Base-by-base conservation (phyloP, 1,140 invertebrate species). In the Bombus terrestris region DNA sequence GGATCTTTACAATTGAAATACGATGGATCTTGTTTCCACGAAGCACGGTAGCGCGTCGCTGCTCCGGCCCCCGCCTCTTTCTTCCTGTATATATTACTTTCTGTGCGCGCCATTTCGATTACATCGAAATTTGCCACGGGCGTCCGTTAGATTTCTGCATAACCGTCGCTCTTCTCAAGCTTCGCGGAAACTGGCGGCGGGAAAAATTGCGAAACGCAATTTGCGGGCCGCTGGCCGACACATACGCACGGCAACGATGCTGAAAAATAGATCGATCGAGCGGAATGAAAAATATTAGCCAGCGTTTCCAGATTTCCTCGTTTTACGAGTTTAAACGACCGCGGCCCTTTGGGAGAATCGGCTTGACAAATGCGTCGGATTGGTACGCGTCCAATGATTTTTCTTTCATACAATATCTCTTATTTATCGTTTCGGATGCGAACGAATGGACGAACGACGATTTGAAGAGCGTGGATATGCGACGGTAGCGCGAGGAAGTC, bases 1-100 rank as follows among this genome's bases (percentile, higher is more conserved):
- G 47, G 47, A 22, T 53, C 47, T 84, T 89, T 90, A 88, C 86
- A 88, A 90, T 88, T 83, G 89, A 85, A 89, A 89, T 62, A 88
- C 88, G 64, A 73, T 83, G 74, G 78, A 87, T 89, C 89, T 77
- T 59, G 57, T 59, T 53, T 53, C 47, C 5, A 53, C 18, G 47
- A 53, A 53, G 18, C 47, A 22, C 47, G 47, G 18, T 22, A 53
- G 47, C 47, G 47, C 15, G 47, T 47, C 47, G 18, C 6, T 53
- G 18, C 47, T 22, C 1, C 47, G 0, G 47, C 47, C 47, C 47
- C 47, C 47, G 47, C 12, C 5, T 22, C 0, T 53, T 22, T 6
- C 47, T 53, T 22, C 47, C 1, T 8, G 18, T 22, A 53, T 22
- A 53, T 53, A 22, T 53, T 53, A 53, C 8, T 53, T 53, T 22